Conservation (phyloP, 1,140 invertebrate species). For the Helicoverpa armigera region DNA sequence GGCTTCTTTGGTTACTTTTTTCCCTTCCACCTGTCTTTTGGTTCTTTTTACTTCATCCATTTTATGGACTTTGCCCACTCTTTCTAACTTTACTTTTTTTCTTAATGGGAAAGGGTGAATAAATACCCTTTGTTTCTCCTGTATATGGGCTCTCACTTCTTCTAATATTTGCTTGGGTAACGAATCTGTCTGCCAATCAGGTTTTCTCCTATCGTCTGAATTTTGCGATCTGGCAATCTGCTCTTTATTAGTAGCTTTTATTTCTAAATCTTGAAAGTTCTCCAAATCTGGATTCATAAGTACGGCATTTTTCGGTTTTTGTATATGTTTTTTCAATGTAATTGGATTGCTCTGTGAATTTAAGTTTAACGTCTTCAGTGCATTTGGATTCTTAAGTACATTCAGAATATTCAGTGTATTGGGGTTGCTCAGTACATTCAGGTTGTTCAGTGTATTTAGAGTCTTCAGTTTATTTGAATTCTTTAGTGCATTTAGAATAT, state of each 20-base stretch:
- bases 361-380: no score
- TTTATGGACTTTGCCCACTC: conserved; percentile 72
- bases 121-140: conserved; percentile 65
- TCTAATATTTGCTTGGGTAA: conserved; percentile 65
- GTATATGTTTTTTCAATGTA: neutral
- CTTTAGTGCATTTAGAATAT: no score
- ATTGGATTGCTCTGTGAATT: no score
- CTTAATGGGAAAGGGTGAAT: conserved; percentile 61
- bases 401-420: no score
- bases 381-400: no score
- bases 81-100: conserved; percentile 75
- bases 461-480: no score
- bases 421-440: no score
- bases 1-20: conserved; percentile 8
- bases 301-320: conserved; percentile 9
- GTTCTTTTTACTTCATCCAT: conserved; percentile 67
- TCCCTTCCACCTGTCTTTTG: conserved; percentile 55
- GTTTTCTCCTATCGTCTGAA: conserved; percentile 14
- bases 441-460: no score
- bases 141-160: conserved; percentile 73
- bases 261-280: conserved; percentile 35
- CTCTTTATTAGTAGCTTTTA: neutral
- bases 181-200: conserved; percentile 73
- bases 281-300: conserved; percentile 48
- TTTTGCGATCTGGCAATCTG: conserved; percentile 35